Base-by-base conservation (phyloP, 2,888 invertebrate genomes). In the Agrotis segetum region DNA sequence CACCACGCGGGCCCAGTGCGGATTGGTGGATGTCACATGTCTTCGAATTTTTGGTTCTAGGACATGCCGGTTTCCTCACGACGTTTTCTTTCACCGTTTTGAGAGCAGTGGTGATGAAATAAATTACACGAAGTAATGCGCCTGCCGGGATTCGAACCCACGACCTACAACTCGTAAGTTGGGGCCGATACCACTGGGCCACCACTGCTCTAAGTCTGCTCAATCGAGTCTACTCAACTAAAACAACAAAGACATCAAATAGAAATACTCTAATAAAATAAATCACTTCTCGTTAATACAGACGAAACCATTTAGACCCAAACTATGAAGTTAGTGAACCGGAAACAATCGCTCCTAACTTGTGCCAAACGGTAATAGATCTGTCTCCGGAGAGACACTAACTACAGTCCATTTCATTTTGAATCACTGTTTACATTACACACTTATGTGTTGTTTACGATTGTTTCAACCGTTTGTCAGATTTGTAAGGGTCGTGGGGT, bases 381-480 rank as follows among this genome's bases (percentile, higher is more conserved):
- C 76, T 69, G 78, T 85, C 86, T 82, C 84, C 13, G 53, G 66
- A 76, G 85, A 77, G 65, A 14, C 29, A 65, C 73, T 69, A 86
- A 83, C 75, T 64, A 69, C 64, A 70, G 75, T 79, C 79, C 74
- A 76, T 84, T 85, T 83, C 74, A 80, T 67, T 84, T 83, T 71
- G 74, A 84, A 85, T 83, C 81, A 83, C 85, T 71, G 85, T 86
- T 87, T 84, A 80, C 83, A 78, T 81, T 79, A 79, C 72, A 73
- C 82, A 50, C 79, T 67, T 58, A 81, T 77, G 87, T 70, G 68
- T 83, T 86, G 82, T 84, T 77, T 79, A 67, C 64, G 29, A 66
- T 68, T 44, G 34, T 63, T 56, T 34, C 17, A 40, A 40, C 61
- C 24, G 46, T 77, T 78, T 72, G 21, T 34, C 40, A 70, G 58